These are phyloP conservation scores for Eretmochelys imbricata DNA, from an alignment of 2,113 vertebrate genomes.

Conservation along the genomic window DNA sequence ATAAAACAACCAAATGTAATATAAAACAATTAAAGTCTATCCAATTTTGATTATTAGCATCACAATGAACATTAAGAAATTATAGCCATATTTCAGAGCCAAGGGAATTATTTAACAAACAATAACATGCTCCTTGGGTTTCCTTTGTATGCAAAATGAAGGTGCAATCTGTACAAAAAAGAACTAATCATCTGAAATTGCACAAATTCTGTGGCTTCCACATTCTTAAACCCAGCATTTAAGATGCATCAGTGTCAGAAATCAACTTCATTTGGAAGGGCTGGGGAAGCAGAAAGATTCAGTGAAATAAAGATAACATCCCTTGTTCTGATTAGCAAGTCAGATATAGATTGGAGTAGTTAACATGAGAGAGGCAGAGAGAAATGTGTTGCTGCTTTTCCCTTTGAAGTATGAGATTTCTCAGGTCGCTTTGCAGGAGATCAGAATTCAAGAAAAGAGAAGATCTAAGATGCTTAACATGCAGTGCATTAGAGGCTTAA, in stretches of 20 bases:
- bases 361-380: neutral
- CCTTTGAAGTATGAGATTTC: neutral
- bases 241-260: neutral
- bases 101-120: neutral
- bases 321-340: neutral
- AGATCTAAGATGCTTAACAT: rapidly evolving
- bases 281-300: neutral
- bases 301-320: neutral
- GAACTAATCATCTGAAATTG: neutral
- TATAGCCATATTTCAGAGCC: neutral
- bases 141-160: rapidly evolving
- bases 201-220: neutral
- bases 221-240: neutral
- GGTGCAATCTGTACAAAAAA: neutral
- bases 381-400: neutral
- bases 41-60: neutral
- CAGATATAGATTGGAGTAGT: neutral
- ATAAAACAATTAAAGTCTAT: neutral
- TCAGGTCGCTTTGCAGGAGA: neutral
- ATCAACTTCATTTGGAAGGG: neutral
- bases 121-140: neutral
- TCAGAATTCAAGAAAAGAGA: neutral
- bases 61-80: neutral
- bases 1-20: neutral
- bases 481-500: rapidly evolving